These are phyloP conservation scores for Diogma glabrata DNA, from an alignment of 2,888 invertebrate species.

Conservation along the genomic window DNA sequence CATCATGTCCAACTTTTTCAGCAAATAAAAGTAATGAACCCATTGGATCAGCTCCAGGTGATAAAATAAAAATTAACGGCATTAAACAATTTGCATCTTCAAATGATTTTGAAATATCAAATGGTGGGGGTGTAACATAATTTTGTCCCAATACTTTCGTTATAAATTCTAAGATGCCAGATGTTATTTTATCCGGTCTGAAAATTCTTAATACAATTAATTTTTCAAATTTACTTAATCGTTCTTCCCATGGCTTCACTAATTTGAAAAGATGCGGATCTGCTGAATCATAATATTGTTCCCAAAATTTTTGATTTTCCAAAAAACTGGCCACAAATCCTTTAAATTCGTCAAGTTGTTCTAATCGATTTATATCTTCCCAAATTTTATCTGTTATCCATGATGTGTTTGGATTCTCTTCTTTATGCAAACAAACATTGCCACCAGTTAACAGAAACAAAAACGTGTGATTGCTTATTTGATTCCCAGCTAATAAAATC, in stretches of 20 bases:
- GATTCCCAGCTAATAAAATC: constrained; percentile 48
- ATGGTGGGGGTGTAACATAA: constrained; percentile 78
- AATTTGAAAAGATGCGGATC: constrained; percentile 56
- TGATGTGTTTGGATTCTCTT: constrained; percentile 56
- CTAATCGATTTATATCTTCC: constrained; percentile 66
- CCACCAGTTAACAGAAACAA: constrained; percentile 66
- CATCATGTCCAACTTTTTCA: constrained; percentile 62
- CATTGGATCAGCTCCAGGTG: constrained; percentile 78
- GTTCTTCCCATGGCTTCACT: constrained; percentile 53
- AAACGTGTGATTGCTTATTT: constrained; percentile 54
- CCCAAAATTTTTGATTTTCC: constrained; percentile 42
- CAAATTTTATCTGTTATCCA: constrained; percentile 76
- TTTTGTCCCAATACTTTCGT: constrained; percentile 56
- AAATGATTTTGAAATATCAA: constrained; percentile 69
- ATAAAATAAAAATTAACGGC: constrained; percentile 79
- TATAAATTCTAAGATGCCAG: constrained; percentile 67
- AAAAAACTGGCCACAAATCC: constrained; percentile 51
- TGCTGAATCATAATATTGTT: constrained; percentile 50
- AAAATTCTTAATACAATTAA: constrained; percentile 67
- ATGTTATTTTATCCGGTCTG: constrained; percentile 73
- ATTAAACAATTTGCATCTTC: constrained; percentile 65
- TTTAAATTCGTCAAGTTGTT: constrained; percentile 48
- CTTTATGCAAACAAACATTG: constrained; percentile 26
- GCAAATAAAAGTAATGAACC: constrained; percentile 47
- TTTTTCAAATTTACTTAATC: constrained; percentile 59